Conservation (phyloP, 2,888 invertebrate species). For the Amblyteles armatorius region DNA sequence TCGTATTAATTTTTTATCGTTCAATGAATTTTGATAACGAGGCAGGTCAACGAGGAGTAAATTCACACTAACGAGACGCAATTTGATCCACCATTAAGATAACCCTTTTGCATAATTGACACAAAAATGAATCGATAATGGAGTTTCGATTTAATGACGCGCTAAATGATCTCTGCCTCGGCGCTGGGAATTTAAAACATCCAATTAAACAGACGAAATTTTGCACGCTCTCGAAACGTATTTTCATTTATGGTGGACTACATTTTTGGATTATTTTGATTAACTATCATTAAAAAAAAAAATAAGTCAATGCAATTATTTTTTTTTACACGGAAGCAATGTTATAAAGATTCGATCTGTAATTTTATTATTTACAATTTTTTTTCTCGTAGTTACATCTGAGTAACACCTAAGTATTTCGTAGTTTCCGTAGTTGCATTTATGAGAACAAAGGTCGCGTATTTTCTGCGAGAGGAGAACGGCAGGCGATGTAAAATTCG, state of each 20-base stretch:
- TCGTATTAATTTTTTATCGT: not conserved
- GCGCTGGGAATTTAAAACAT: not conserved
- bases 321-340: too few species aligned
- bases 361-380: too few species aligned
- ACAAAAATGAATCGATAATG: not conserved
- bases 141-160: not conserved
- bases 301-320: too few species aligned
- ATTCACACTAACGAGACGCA: not conserved
- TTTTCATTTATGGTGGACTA: not conserved
- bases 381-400: too few species aligned
- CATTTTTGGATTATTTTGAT: too few species aligned
- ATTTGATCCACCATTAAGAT: not conserved
- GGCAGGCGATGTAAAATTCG: not conserved
- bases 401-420: too few species aligned
- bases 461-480: not conserved
- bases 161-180: not conserved
- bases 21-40: not conserved
- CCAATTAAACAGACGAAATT: not conserved
- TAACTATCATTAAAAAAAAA: too few species aligned
- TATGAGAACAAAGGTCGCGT: not conserved
- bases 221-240: not conserved
- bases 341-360: too few species aligned
- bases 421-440: not conserved
- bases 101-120: not conserved
- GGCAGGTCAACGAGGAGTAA: not conserved